Evolutionary conservation across 2,113 vertebrate species (phyloP).

Genomic region (Macroglossus sobrinus): DNA sequence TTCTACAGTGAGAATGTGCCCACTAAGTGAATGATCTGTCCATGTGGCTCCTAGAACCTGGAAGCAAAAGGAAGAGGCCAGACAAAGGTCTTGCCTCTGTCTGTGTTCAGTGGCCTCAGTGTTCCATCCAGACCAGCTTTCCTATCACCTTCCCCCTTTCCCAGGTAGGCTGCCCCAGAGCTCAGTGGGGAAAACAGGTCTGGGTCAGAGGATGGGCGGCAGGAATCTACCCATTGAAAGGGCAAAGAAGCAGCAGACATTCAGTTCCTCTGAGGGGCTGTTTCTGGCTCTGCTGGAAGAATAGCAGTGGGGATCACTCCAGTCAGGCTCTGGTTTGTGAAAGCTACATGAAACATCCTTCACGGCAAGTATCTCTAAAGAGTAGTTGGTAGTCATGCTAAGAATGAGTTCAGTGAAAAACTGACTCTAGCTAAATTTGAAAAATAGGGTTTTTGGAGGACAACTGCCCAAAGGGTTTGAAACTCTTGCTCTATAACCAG

Average conservation of each 20-base stretch:
- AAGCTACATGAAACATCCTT: background rate
- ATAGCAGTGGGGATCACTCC: background rate
- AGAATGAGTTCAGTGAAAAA: background rate
- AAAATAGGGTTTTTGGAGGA: background rate
- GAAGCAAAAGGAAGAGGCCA: background rate
- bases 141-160: background rate
- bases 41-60: background rate
- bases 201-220: background rate
- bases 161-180: background rate
- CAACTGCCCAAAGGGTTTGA: background rate
- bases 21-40: background rate
- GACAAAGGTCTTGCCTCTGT: background rate
- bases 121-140: background rate
- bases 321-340: background rate
- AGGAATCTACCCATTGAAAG: background rate
- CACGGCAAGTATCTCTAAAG: background rate
- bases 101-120: background rate
- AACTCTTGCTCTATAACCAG: background rate
- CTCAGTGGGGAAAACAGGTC: background rate
- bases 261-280: background rate
- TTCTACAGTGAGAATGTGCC: background rate
- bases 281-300: background rate
- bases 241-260: background rate
- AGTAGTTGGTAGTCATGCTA: background rate
- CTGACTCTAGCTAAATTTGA: background rate